These are phyloP conservation scores for Enteromius anoplus DNA, from an alignment of 2,797 vertebrate species.

Conservation along the genomic window DNA sequence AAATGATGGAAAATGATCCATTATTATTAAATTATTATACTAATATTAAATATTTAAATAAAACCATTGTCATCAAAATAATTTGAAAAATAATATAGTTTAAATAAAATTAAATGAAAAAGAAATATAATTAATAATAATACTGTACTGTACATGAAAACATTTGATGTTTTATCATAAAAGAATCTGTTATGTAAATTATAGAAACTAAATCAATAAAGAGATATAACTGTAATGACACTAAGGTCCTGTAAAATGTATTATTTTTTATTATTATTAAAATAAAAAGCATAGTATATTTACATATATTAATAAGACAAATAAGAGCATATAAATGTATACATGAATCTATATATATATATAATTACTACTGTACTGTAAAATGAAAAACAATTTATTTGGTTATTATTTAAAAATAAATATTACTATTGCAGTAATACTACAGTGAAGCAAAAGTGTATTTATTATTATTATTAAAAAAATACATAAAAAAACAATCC, in stretches of 20 bases:
- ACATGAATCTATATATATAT: too few relatives aligned
- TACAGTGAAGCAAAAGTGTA: neutral
- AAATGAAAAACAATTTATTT: neutral
- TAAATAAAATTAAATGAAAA: neutral
- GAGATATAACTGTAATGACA: neutral
- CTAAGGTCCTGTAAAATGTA: neutral
- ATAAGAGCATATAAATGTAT: too few relatives aligned
- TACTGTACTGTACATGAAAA: neutral
- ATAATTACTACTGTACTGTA: too few relatives aligned
- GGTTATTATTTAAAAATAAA: neutral
- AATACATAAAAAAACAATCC: neutral
- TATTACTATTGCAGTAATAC: neutral
- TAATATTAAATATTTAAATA: neutral
- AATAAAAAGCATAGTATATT: too few relatives aligned
- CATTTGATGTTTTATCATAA: neutral
- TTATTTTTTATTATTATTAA: neutral
- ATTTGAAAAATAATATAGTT: neutral
- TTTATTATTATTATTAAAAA: neutral
- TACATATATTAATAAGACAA: too few relatives aligned
- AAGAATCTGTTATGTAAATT: neutral
- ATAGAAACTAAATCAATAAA: neutral
- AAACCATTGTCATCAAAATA: neutral
- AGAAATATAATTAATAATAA: neutral
- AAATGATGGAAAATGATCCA: neutral
- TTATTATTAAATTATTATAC: neutral